These are phyloP conservation scores for Albula glossodonta DNA, from an alignment of 2,113 vertebrate species.

Conservation along the genomic window DNA sequence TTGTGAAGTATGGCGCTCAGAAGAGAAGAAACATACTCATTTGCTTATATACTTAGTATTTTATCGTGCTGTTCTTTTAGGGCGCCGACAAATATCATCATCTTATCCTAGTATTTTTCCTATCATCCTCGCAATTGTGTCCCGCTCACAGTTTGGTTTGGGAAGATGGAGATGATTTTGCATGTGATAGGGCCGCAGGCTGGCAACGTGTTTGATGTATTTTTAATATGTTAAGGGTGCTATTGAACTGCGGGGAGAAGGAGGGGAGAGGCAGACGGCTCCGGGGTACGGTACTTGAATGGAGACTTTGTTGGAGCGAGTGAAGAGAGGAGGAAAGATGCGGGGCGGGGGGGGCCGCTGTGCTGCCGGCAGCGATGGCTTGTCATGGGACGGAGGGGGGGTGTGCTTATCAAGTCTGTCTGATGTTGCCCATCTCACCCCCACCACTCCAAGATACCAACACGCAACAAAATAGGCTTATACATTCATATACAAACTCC, in stretches of 20 bases:
- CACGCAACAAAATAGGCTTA: background rate
- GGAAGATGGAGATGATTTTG: constrained; percentile 53
- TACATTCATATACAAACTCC: background rate
- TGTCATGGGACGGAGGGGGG: constrained; percentile 60
- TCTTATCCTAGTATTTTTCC: constrained; percentile 16
- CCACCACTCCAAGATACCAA: constrained; percentile 26
- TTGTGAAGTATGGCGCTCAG: background rate
- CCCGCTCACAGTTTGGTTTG: constrained; percentile 46
- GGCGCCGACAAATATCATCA: constrained; percentile 4
- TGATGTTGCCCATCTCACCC: constrained; percentile 54
- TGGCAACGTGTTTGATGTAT: constrained; percentile 70
- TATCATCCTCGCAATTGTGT: constrained; percentile 22
- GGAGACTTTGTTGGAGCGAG: constrained; percentile 70
- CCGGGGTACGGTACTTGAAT: constrained; percentile 69
- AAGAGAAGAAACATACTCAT: background rate
- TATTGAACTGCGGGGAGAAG: constrained; percentile 53
- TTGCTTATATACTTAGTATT: background rate
- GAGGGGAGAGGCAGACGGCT: constrained; percentile 51
- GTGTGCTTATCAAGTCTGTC: constrained; percentile 66
- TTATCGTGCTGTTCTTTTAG: background rate
- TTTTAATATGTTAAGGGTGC: constrained; percentile 76
- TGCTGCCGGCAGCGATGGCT: constrained; percentile 60
- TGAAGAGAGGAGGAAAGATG: constrained; percentile 24
- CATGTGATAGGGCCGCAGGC: constrained; percentile 68
- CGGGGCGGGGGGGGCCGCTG: constrained; percentile 27